phyloP scores from a whole-genome alignment of 2,113 vertebrate species.

The Hemichromis elongatus region DNA sequence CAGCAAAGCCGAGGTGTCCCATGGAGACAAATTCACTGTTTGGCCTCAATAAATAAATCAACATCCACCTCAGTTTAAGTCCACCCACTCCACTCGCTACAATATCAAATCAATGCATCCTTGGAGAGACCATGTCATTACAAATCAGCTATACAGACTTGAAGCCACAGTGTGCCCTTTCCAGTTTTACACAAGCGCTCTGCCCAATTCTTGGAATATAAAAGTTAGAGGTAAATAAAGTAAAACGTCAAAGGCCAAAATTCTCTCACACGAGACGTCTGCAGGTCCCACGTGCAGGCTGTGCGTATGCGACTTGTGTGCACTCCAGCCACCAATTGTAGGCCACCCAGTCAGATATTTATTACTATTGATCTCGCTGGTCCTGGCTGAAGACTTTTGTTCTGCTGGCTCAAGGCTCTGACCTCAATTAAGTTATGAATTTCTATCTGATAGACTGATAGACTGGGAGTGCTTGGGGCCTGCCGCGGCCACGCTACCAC shows the following conservation, averaged over 20 bases:
- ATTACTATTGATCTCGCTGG: slow-evolving; percentile 98
- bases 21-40: not conserved
- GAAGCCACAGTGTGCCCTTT: not conserved
- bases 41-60: not conserved
- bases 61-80: not conserved
- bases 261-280: not conserved
- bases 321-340: slow-evolving; percentile 64
- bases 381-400: slow-evolving; percentile 95
- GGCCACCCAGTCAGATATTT: slow-evolving; percentile 94
- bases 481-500: slow-evolving; percentile 78
- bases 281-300: slow-evolving; percentile 19
- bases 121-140: not conserved
- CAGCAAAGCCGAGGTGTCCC: not conserved
- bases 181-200: not conserved
- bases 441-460: slow-evolving; percentile 99
- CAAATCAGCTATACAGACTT: not conserved
- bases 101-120: slow-evolving; percentile 31
- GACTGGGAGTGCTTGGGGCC: slow-evolving; percentile 89
- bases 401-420: slow-evolving; percentile 90
- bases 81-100: not conserved
- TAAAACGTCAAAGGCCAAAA: not conserved
- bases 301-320: slow-evolving; percentile 30
- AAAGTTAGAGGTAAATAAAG: not conserved
- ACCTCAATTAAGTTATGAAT: slow-evolving; percentile 99
- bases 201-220: not conserved